Evolutionary conservation across 30 jellyfish, hydroid and myxozoan genomes (phyloP).

Genomic region (Hydractinia echinata): DNA sequence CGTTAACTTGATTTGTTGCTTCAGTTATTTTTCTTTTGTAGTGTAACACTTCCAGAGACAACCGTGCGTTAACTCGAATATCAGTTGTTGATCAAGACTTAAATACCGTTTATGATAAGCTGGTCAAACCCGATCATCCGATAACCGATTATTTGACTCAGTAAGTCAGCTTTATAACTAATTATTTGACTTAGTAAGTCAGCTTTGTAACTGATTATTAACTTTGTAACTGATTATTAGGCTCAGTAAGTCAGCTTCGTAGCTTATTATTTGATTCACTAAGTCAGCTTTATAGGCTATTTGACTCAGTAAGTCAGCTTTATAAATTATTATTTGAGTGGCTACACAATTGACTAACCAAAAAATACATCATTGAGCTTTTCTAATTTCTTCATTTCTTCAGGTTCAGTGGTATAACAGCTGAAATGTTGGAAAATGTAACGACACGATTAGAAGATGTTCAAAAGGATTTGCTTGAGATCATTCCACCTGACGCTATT

Average conservation of each 20-base stretch:
- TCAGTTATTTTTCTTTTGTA: slow-evolving; percentile 15
- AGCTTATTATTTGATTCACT: neutral
- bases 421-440: slow-evolving; percentile 50
- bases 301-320: neutral
- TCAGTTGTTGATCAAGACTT: slow-evolving; percentile 60
- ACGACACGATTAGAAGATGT: slow-evolving; percentile 61
- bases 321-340: neutral
- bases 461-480: slow-evolving; percentile 48
- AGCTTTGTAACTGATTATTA: neutral
- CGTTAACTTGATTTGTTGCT: neutral
- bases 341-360: neutral
- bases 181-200: slow-evolving; percentile 60
- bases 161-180: slow-evolving; percentile 31
- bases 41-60: slow-evolving; percentile 49
- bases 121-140: slow-evolving; percentile 68
- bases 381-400: neutral
- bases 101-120: slow-evolving; percentile 69
- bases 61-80: slow-evolving; percentile 59
- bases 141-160: slow-evolving; percentile 70
- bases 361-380: neutral
- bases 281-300: neutral
- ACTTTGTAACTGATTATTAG: neutral
- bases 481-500: slow-evolving; percentile 53
- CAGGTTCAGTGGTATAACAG: slow-evolving; percentile 89
- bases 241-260: neutral